A percentile compares a stretch with the other conserved stretches of the same genome.
phyloP scores from a whole-genome alignment of 1,140 invertebrate genomes.

The Sarcophaga bullata region DNA sequence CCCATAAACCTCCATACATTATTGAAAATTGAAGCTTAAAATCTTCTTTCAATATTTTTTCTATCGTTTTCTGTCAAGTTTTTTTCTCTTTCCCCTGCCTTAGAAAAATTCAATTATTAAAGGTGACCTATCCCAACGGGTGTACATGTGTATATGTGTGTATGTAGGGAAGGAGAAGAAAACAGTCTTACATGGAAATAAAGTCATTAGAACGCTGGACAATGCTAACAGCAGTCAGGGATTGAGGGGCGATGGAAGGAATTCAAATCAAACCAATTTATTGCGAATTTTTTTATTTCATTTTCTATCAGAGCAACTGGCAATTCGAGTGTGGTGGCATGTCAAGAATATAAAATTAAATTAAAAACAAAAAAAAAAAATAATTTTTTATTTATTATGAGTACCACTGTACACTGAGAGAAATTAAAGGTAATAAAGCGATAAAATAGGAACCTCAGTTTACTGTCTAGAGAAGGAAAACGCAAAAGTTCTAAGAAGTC shows the following conservation, averaged over 20 bases:
- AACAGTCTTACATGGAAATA: too few relatives aligned
- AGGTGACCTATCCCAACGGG: conserved; percentile 36
- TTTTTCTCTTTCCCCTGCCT: too few relatives aligned
- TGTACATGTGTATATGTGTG: not conserved
- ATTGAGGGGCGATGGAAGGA: not conserved
- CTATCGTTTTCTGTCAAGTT: too few relatives aligned
- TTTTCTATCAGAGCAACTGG: not conserved
- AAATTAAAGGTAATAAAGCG: not conserved
- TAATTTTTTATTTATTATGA: not conserved
- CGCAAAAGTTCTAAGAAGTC: too few relatives aligned
- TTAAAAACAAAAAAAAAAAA: not conserved
- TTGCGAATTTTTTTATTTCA: not conserved
- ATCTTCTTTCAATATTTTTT: too few relatives aligned
- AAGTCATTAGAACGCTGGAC: too few relatives aligned
- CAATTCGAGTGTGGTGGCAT: conserved; percentile 17
- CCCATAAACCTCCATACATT: too few relatives aligned
- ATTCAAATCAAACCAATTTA: not conserved
- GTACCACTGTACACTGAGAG: not conserved
- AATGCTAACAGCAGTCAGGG: not conserved
- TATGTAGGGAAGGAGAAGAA: too few relatives aligned
- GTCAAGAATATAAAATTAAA: conserved; percentile 32
- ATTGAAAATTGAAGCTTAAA: too few relatives aligned
- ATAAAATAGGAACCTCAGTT: too few relatives aligned
- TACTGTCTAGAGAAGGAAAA: too few relatives aligned
- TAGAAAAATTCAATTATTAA: conserved; percentile 19